Percentiles rank a stretch among this genome's conserved stretches.
phyloP scores from a whole-genome alignment of 1,140 invertebrate species.

The Camponotus floridanus region DNA sequence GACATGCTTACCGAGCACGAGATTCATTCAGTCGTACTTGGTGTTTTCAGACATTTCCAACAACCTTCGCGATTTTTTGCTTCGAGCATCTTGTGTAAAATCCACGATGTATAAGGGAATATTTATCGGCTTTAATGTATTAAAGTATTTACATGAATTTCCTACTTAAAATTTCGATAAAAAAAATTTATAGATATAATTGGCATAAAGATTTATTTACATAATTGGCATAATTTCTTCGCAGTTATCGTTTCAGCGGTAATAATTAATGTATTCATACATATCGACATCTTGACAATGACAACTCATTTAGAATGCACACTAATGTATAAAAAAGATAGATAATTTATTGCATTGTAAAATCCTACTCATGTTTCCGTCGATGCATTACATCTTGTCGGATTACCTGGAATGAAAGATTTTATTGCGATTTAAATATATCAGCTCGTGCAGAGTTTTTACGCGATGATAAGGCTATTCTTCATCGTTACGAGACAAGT shows the following conservation, averaged over 20 bases:
- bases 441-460: not conserved
- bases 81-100: not conserved
- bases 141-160: not conserved
- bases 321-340: conserved; percentile 1
- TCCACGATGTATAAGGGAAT: not conserved
- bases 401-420: not conserved
- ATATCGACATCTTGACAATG: conserved; percentile 3
- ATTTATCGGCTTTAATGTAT: not conserved
- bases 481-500: conserved; percentile 13
- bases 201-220: no score
- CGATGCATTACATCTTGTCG: not conserved
- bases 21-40: conserved; percentile 32
- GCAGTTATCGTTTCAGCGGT: not conserved
- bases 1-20: conserved; percentile 37
- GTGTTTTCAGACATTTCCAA: conserved; percentile 24
- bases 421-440: not conserved
- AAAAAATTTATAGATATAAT: conserved; percentile 1
- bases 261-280: not conserved
- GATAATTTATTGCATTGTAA: not conserved
- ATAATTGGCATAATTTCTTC: not conserved
- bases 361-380: not conserved
- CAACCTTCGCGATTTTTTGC: not conserved
- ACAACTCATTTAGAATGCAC: conserved; percentile 30
- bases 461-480: conserved; percentile 41
- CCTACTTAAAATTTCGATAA: not conserved